Base-by-base conservation (phyloP, 53 echinoderm and acorn worm species). In the Apostichopus leukothele region DNA sequence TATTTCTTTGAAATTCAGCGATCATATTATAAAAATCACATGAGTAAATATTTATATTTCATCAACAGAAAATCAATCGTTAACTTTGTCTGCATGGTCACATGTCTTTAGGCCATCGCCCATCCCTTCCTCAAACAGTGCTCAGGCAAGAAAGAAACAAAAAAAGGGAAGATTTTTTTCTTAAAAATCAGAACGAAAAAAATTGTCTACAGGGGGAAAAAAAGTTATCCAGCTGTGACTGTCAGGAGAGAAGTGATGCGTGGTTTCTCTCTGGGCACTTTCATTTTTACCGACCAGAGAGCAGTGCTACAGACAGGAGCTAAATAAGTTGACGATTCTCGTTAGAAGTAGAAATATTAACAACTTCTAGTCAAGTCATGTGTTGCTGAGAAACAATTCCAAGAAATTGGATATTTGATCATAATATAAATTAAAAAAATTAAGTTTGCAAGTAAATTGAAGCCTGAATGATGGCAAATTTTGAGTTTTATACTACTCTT, bases 31-130 rank as follows among this genome's bases (percentile, higher is more conserved):
- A 59, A 59, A 81, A 39, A 54, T 53, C 53, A 81, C 81, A 81
- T 59, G 55, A 81, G 81, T 81, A 81, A 81, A 81, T 81, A 81
- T 81, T 81, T 81, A 54, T 54, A 81, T 81, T 81, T 81, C 81
- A 81, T 81, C 81, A 81, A 59, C 22, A 55, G 81, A 54, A 22
- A 77, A 81, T 81, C 54, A 81, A 81, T 81, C 55, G 81, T 59
- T 57, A 18, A 81, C 81, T 81, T 81, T 81, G 81, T 81, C 81
- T 81, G 39, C 39, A 39, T 39, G 54, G 53, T 81, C 81, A 53
- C 14, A 81, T 81, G 81, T 81, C 81, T 81, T 59, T 55, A 81
- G 81, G 81, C 81, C 16, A 81, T 59, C n/a, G 53, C 53, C 55
- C 81, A 54, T 81, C 81, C 81, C 53, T 53, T 13, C 1, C 52